Evolutionary conservation across 2,113 vertebrate genomes (phyloP), one percentile per base, ranked within the genome.

Genomic region (Mola mola): DNA sequence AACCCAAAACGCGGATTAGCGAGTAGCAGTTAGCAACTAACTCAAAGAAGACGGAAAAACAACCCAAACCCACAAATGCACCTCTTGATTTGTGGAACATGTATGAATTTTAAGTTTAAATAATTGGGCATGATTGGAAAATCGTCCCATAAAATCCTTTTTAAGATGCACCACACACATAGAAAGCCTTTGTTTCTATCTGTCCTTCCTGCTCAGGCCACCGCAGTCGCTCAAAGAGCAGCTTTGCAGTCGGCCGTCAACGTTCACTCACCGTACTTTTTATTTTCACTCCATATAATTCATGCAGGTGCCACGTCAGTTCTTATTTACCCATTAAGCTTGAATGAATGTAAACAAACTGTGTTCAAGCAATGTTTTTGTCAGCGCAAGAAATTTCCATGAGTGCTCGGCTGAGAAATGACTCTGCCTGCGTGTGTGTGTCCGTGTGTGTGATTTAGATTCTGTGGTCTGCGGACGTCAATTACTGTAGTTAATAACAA

Each of bases 331-430:
- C 69, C 66, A 72, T 65, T 66, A 65, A 51, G 17, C 80, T 76
- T 5, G 13, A 50, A 79, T 53, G 47, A 90, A 90, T 79, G 69
- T 73, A 87, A 91, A 85, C 77, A 83, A 75, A 67, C 71, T 31
- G 66, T 81, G 73, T 79, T 48, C 56, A n/a, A n/a, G n/a, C n/a
- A n/a, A n/a, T n/a, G n/a, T n/a, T 72, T 72, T 78, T 62, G 61
- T 72, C 48, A 62, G 60, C 72, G 58, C 42, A 73, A 79, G 81
- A 85, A 67, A 69, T 88, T 89, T 86, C 83, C 82, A 86, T 83
- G 78, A 88, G 75, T 65, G 6, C 29, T 40, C 33, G 36, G 25
- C 28, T 63, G 66, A 76, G 69, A 90, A 87, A 85, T 66, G 65
- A 78, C 59, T 69, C 6, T 5, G 28, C 28, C 28, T 5, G 28